A percentile compares a stretch with the other conserved stretches of the same genome.
Evolutionary conservation across 2,113 vertebrate genomes (phyloP).

Genomic region (Muscicapa adusta): DNA sequence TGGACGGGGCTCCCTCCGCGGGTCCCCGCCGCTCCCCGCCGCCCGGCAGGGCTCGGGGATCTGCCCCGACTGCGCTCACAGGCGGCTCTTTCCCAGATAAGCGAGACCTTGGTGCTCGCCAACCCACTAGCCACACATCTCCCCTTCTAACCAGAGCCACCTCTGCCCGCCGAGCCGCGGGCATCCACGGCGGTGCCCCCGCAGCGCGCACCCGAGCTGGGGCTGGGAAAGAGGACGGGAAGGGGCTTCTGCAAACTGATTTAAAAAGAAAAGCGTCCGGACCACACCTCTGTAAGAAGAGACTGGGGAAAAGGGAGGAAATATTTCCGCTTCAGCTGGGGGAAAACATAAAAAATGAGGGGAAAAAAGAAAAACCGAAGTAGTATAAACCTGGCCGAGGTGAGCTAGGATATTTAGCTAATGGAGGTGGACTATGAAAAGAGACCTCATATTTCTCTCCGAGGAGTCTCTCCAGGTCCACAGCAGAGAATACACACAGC

Average conservation of each 20-base stretch:
- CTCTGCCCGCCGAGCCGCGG: neutral
- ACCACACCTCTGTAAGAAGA: neutral
- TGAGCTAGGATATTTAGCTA: conserved; percentile 1
- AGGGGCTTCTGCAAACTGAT: neutral
- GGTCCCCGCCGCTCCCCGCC: neutral
- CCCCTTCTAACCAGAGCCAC: no score
- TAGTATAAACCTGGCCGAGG: neutral
- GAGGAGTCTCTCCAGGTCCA: conserved; percentile 50
- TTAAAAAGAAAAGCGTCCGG: neutral
- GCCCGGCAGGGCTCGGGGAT: neutral
- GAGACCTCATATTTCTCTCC: conserved; percentile 55
- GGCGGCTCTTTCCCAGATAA: neutral
- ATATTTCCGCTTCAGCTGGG: neutral
- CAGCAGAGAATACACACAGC: conserved; percentile 7
- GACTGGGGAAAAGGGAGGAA: neutral
- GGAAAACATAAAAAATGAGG: neutral
- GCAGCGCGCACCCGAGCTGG: neutral
- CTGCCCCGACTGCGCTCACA: neutral
- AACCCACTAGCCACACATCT: no score
- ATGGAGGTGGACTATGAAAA: conserved; percentile 34
- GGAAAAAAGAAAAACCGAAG: neutral
- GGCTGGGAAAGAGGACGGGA: neutral
- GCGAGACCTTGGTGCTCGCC: neutral
- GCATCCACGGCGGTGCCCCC: neutral
- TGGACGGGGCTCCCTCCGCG: neutral